Conservation (phyloP, 2,888 invertebrate species). For the Lasioglossum marginatum region DNA sequence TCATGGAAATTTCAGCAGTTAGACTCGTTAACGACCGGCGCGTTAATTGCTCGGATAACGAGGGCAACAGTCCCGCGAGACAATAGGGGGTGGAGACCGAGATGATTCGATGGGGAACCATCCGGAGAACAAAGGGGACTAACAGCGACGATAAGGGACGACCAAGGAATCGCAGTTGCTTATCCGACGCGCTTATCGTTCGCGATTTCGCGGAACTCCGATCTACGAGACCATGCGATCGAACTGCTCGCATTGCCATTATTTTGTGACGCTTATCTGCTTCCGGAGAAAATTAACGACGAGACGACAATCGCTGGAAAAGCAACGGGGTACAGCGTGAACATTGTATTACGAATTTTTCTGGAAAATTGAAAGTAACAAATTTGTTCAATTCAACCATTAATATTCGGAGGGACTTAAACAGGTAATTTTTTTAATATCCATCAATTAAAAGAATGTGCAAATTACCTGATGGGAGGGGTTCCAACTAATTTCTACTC, state of each 20-base stretch:
- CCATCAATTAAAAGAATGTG: too few species aligned
- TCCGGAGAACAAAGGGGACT: conserved; percentile 58
- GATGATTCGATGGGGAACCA: conserved; percentile 6
- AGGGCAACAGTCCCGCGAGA: conserved; percentile 42
- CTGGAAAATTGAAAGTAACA: not conserved
- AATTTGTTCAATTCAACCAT: too few species aligned
- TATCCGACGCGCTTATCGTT: conserved; percentile 67
- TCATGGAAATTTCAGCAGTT: conserved; percentile 58
- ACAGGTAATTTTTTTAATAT: too few species aligned
- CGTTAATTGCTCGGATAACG: conserved; percentile 63
- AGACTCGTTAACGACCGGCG: conserved; percentile 54
- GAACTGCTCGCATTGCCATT: conserved; percentile 11
- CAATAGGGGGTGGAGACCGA: conserved; percentile 43
- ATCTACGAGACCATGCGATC: conserved; percentile 50
- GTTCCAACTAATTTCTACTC: too few species aligned
- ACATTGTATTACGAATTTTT: not conserved
- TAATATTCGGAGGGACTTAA: too few species aligned
- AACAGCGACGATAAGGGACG: conserved; percentile 30
- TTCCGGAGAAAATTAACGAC: not conserved
- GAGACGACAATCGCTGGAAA: not conserved
- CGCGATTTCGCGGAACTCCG: conserved; percentile 67
- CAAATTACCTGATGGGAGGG: too few species aligned
- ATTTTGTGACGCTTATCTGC: conserved; percentile 30
- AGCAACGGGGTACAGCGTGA: not conserved
- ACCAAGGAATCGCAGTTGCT: conserved; percentile 52